Base-by-base conservation (phyloP, 2,113 vertebrate genomes). In the Andinoacara biseriatus region DNA sequence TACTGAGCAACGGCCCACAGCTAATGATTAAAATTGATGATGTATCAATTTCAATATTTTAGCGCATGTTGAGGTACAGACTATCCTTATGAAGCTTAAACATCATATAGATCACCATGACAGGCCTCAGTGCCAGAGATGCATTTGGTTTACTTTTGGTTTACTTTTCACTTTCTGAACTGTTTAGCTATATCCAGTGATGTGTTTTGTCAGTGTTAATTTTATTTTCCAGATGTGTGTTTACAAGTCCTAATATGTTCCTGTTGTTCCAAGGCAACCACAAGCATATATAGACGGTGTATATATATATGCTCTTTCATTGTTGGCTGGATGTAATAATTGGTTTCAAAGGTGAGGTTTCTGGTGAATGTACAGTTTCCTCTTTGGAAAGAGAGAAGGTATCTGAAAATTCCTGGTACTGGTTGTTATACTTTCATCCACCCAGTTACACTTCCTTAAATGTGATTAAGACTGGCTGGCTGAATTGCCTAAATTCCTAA, bases 271-370 rank as follows among this genome's bases (percentile, higher is more conserved):
- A 46, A 1, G 29, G n/a, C n/a, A n/a, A n/a, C n/a, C n/a, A 46
- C 59, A 61, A 57, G 31, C 89, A 90, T 90, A 86, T 72, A 89
- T 89, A 88, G 75, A 61, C 4, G 2, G 38, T 63, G 60, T 84
- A 77, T 93, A 92, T 92, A 93, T 93, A 90, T 88, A 92, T 26
- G 62, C 74, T n/a, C 31, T 63, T 46, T 88, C 78, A 92, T 94
- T 95, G 91, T 93, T 93, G 82, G 67, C 43, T 79, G 24, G 18
- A 82, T 83, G 84, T 82, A 90, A 88, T 74, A 82, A 74, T 84
- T 85, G 72, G 86, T 75, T 87, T 91, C 91, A 91, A 87, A 90
- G 60, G 86, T 84, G 84, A 85, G 59, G 58, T 74, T 83, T 31
- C 60, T 62, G 7, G 69, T 82, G 58, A 84, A 79, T 86, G 79